Evolutionary conservation across 2,888 invertebrate species (phyloP), one percentile per base, ranked within the genome.

Genomic region (Andrena chrysosceles): DNA sequence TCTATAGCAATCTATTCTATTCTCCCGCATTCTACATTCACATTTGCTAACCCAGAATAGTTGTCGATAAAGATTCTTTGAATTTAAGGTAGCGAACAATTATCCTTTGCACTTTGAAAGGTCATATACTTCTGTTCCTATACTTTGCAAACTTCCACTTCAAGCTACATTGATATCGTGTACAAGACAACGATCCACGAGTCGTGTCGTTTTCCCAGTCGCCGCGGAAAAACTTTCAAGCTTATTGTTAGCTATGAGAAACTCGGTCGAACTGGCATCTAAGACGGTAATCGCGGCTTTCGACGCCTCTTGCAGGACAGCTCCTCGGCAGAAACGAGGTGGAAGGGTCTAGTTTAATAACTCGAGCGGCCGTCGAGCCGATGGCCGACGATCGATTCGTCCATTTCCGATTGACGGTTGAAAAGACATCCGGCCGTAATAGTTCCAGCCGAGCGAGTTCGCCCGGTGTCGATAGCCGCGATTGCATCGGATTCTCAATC

Each of bases 321-420:
- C 64, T 72, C 29, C 68, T 63, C 54, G 26, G 49, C 56, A 52
- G 48, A 35, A 73, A 68, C 56, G 64, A 42, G 56, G 26, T 60
- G 31, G 68, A 56, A 77, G 42, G 63, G 31, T 33, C 62, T 52
- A 52, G 52, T 81, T 81, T 81, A 78, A 81, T 78, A 81, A 81
- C 73, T 56, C 68, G 33, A 71, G 20, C 48, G 33, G 23, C 49
- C 16, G 26, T 56, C 29, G 59, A 67, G 59, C 52, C 23, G 56
- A 68, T 48, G 42, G 52, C 10, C 29, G 29, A 33, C 75, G 35
- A 78, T 78, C 75, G 75, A 78, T 78, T 73, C 59, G 66, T 60
- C 74, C 66, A 77, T 77, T 68, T 68, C 75, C 75, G 68, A 75
- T 75, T 60, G 52, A 52, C 60, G 68, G 26, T 49, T 66, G 59